phyloP scores from a whole-genome alignment of 2,113 vertebrate species.

The Calyptommatus sinebrachiatus region DNA sequence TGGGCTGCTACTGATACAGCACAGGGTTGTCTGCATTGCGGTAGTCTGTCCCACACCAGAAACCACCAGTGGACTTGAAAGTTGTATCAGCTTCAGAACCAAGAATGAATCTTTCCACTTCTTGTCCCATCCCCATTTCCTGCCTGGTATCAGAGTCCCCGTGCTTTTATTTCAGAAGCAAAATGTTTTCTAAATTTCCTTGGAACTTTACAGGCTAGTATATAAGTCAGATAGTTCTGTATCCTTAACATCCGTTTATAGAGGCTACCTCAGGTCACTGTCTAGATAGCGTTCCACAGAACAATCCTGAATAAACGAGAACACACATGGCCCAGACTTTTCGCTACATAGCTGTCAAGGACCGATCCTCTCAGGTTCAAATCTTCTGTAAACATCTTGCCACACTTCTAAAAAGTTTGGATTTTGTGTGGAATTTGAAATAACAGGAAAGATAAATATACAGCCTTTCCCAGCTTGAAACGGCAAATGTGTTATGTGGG shows the following conservation, averaged over 20 bases:
- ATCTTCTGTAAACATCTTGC: constrained; percentile 57
- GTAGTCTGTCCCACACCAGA: too few relatives aligned
- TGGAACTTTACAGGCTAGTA: not conserved
- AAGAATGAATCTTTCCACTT: too few relatives aligned
- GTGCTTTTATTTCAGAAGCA: not conserved
- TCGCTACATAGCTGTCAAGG: constrained; percentile 47
- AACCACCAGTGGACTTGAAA: too few relatives aligned
- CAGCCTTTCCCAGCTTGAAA: constrained; percentile 71
- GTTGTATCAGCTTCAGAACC: too few relatives aligned
- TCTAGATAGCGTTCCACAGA: not conserved
- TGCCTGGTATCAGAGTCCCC: not conserved
- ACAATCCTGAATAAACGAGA: not conserved
- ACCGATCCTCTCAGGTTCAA: constrained; percentile 28
- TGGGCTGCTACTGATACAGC: too few relatives aligned
- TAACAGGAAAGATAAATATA: constrained; percentile 81
- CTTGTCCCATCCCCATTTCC: not conserved
- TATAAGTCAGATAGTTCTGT: constrained; percentile 13
- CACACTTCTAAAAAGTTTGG: constrained; percentile 54
- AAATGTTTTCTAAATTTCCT: not conserved
- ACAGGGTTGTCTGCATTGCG: too few relatives aligned
- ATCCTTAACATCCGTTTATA: constrained; percentile 43
- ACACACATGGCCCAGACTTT: constrained; percentile 18
- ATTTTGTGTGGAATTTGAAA: constrained; percentile 73
- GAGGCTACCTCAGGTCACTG: constrained; percentile 43
- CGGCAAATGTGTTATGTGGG: constrained; percentile 70